These are phyloP conservation scores for Whitmania pigra DNA, from an alignment of 1,140 invertebrate genomes.

Conservation along the genomic window DNA sequence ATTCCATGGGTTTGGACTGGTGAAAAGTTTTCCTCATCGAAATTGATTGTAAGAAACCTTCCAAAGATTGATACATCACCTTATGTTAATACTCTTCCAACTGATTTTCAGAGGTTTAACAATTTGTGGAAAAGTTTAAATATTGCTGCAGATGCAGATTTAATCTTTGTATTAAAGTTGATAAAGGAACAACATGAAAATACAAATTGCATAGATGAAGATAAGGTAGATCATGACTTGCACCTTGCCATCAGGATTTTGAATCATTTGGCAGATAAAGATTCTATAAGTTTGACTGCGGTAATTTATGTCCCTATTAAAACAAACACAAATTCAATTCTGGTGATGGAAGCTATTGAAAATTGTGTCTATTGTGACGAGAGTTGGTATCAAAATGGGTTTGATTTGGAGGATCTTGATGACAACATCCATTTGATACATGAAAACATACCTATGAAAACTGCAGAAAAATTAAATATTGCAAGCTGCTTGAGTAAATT, in stretches of 20 bases:
- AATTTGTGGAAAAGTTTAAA: conserved; percentile 7
- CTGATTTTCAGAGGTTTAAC: not conserved
- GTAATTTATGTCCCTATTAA: conserved; percentile 5
- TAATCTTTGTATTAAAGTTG: not conserved
- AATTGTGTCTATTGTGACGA: conserved; percentile 29
- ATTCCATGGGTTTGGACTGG: conserved; percentile 10
- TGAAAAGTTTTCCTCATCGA: not conserved
- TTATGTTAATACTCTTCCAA: conserved; percentile 7
- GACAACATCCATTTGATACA: conserved; percentile 29
- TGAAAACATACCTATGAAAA: conserved; percentile 24
- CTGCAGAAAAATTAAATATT: conserved; percentile 28
- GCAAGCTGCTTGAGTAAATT: conserved; percentile 25
- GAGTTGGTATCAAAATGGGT: conserved; percentile 24
- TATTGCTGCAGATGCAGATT: not conserved
- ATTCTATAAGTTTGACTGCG: not conserved
- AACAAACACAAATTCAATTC: not conserved
- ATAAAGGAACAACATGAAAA: conserved; percentile 10
- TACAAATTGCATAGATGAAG: not conserved
- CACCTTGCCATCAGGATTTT: conserved; percentile 10
- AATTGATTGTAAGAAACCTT: not conserved
- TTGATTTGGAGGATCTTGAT: conserved; percentile 20
- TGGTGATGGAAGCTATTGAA: not conserved
- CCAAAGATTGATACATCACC: not conserved
- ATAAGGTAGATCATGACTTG: not conserved
- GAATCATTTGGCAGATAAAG: not conserved